A percentile compares a stretch with the other conserved stretches of the same genome.
These are phyloP conservation scores for Gymnopithys bicolor DNA, from an alignment of 2,797 vertebrate genomes.

Conservation along the genomic window DNA sequence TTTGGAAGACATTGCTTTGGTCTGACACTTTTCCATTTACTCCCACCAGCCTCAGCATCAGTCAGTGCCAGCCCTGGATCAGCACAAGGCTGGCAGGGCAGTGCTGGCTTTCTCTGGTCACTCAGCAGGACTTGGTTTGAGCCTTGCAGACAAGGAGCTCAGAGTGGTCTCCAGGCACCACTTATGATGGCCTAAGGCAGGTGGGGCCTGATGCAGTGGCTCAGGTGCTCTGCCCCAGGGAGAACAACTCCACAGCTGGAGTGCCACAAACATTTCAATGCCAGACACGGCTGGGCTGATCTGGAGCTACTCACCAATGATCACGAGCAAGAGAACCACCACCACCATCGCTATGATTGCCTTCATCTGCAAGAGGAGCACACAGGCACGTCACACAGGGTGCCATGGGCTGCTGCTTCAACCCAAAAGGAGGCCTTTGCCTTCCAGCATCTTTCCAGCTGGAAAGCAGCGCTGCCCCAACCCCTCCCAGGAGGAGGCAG, in stretches of 20 bases:
- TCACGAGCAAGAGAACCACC: constrained; percentile 88
- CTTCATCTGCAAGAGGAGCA: constrained; percentile 87
- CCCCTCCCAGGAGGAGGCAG: neutral
- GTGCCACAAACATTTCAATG: neutral
- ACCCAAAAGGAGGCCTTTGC: neutral
- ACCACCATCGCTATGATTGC: constrained; percentile 89
- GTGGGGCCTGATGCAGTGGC: neutral
- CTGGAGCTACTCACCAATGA: constrained; percentile 88
- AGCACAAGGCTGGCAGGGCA: neutral
- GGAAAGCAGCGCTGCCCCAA: neutral
- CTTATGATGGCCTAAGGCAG: neutral
- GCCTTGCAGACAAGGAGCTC: neutral
- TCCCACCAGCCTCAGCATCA: neutral
- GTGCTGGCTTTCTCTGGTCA: neutral
- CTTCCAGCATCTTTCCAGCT: neutral
- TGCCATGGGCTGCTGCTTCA: accelerated
- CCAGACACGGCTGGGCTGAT: neutral
- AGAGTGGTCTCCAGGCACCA: neutral
- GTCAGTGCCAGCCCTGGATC: neutral
- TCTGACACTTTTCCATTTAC: neutral
- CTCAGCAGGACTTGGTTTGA: neutral
- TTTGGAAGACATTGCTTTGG: neutral
- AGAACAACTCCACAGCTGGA: neutral
- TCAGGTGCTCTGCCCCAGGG: neutral
- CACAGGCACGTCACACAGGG: neutral